A percentile compares a stretch with the other conserved stretches of the same genome.
phyloP scores from a whole-genome alignment of 2,888 invertebrate genomes.

The Parapristionchus giblindavisi region DNA sequence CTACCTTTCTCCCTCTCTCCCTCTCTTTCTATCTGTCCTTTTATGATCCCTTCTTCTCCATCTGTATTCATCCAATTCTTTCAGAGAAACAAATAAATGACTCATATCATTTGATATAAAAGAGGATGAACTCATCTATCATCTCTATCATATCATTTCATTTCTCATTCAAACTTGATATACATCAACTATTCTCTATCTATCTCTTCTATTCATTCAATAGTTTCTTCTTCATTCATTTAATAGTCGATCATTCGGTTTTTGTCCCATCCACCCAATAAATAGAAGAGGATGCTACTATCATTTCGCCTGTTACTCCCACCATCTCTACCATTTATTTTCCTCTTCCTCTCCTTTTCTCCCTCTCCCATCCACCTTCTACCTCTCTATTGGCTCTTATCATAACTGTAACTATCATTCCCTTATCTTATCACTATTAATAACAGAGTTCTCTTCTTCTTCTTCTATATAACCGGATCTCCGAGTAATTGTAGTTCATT shows the following conservation, averaged over 20 bases:
- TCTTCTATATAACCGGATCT: no score
- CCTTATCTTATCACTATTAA: no score
- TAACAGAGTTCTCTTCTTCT: no score
- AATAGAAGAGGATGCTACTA: no score
- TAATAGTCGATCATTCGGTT: conserved; percentile 19
- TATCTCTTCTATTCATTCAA: conserved; percentile 14
- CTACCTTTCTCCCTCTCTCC: not conserved
- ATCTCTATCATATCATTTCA: conserved; percentile 5
- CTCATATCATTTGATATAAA: conserved; percentile 15
- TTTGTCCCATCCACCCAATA: conserved; percentile 24
- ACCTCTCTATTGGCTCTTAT: no score
- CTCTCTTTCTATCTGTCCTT: conserved; percentile 1
- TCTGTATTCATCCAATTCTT: not conserved
- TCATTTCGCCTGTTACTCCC: no score
- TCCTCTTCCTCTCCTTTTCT: not conserved
- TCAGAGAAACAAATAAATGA: not conserved
- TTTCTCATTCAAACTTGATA: conserved; percentile 14
- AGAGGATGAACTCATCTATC: conserved; percentile 10
- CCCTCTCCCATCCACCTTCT: no score
- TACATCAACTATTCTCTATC: conserved; percentile 18
- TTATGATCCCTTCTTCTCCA: not conserved
- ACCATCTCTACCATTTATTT: conserved; percentile 3
- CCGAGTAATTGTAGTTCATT: no score
- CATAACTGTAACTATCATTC: no score
- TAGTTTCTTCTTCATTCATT: not conserved